Evolutionary conservation across 1,140 invertebrate species (phyloP).

Genomic region (Drosophila bocqueti): DNA sequence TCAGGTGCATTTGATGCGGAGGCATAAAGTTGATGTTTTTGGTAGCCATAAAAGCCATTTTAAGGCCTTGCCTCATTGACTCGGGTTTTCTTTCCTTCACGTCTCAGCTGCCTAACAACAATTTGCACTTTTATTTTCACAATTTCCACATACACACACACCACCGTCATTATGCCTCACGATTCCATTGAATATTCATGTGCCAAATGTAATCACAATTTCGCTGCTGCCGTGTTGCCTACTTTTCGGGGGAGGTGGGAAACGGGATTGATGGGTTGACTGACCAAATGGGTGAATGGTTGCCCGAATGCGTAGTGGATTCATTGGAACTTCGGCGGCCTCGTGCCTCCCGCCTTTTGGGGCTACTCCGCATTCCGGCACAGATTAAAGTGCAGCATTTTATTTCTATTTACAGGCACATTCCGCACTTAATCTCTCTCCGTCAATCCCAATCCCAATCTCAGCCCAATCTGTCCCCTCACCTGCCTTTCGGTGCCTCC

Average conservation of each 20-base stretch:
- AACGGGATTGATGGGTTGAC: slow-evolving; percentile 7
- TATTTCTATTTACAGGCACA: slow-evolving; percentile 33
- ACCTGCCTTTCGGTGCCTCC: not conserved
- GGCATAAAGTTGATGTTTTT: slow-evolving; percentile 17
- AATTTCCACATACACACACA: slow-evolving; percentile 19
- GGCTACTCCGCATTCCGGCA: slow-evolving; percentile 12
- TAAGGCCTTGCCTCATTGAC: slow-evolving; percentile 24
- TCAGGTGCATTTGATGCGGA: slow-evolving; percentile 26
- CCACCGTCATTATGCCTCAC: slow-evolving; percentile 6
- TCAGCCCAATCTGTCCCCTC: not conserved
- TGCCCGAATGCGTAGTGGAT: not conserved
- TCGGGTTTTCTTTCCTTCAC: not conserved
- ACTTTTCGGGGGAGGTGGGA: not conserved
- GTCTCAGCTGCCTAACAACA: slow-evolving; percentile 11
- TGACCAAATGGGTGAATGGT: slow-evolving; percentile 9
- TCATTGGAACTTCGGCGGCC: not conserved
- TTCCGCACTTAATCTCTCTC: slow-evolving; percentile 25
- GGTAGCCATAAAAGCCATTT: slow-evolving; percentile 12
- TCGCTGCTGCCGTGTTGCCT: not conserved
- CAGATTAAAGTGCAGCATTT: slow-evolving; percentile 38
- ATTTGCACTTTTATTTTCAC: slow-evolving; percentile 31
- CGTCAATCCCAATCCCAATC: slow-evolving; percentile 1
- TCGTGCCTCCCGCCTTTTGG: not conserved
- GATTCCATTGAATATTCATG: slow-evolving; percentile 69
- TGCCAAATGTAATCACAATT: slow-evolving; percentile 47